These are phyloP conservation scores for Benthosema pterotum DNA, from an alignment of 2,797 vertebrate species.

Conservation along the genomic window DNA sequence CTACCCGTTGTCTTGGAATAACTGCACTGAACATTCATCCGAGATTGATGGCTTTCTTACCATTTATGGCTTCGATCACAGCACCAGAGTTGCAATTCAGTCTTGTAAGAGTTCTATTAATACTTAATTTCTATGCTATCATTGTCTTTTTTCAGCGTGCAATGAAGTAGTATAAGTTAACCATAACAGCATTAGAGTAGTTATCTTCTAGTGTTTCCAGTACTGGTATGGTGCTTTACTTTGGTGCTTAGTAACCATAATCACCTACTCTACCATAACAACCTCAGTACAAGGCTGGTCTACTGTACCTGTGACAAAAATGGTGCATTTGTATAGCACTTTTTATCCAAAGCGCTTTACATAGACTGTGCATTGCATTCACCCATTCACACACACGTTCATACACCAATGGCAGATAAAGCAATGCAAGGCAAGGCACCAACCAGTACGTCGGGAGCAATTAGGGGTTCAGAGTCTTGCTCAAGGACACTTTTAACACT, in stretches of 20 bases:
- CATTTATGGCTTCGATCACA: slow-evolving; percentile 9
- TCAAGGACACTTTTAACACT: too few relatives aligned
- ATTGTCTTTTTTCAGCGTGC: too few relatives aligned
- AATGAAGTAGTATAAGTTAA: too few relatives aligned
- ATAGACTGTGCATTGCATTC: too few relatives aligned
- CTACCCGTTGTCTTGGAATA: slow-evolving; percentile 42
- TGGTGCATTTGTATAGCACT: too few relatives aligned
- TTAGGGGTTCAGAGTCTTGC: too few relatives aligned
- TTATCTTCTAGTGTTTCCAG: slow-evolving; percentile 27
- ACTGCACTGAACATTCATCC: slow-evolving; percentile 60
- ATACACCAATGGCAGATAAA: too few relatives aligned
- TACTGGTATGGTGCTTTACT: slow-evolving; percentile 65
- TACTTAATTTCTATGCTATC: too few relatives aligned
- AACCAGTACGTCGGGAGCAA: too few relatives aligned
- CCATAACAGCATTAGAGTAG: slow-evolving; percentile 1
- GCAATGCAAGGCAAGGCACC: too few relatives aligned
- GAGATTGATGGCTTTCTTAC: slow-evolving; percentile 42
- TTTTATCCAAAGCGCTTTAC: too few relatives aligned
- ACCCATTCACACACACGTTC: too few relatives aligned
- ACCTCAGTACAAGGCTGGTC: slow-evolving; percentile 52
- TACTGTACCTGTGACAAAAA: slow-evolving; percentile 16
- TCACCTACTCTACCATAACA: slow-evolving; percentile 61
- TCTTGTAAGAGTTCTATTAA: slow-evolving; percentile 20
- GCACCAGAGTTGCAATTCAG: slow-evolving; percentile 7
- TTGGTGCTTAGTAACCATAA: slow-evolving; percentile 64